phyloP scores from a whole-genome alignment of 1,140 invertebrate species.

The Planococcus citri region DNA sequence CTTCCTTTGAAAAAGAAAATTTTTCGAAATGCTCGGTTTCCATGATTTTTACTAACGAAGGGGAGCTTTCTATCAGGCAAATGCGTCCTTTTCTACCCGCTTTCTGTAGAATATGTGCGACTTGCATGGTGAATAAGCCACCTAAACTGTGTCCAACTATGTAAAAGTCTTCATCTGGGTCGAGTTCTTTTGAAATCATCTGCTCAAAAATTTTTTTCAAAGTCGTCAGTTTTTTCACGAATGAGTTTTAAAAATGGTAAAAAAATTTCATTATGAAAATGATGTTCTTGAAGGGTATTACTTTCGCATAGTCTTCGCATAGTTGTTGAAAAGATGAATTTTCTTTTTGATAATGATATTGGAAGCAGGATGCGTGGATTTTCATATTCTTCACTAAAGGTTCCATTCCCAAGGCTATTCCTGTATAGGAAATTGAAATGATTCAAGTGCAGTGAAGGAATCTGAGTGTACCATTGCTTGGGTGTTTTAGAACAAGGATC shows the following conservation, averaged over 20 bases:
- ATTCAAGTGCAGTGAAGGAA: no score
- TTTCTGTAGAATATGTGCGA: conserved; percentile 41
- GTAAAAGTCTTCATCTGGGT: conserved; percentile 37
- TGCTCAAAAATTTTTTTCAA: no score
- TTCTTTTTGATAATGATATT: no score
- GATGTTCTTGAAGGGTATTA: no score
- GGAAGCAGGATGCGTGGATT: conserved; percentile 33
- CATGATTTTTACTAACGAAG: conserved; percentile 25
- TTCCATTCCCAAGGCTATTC: conserved; percentile 42
- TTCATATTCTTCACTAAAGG: conserved; percentile 43
- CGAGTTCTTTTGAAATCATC: no score
- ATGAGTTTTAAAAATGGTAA: no score
- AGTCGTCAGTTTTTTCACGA: conserved; percentile 28
- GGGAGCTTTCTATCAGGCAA: conserved; percentile 35
- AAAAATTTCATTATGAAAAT: no score
- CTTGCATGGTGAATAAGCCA: conserved; percentile 41
- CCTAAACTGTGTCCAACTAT: conserved; percentile 52
- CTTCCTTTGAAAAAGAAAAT: no score
- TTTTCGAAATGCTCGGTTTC: no score
- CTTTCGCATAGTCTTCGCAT: conserved; percentile 33
- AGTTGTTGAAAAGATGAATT: conserved; percentile 25
- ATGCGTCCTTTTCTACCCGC: conserved; percentile 36
- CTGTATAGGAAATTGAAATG: no score
- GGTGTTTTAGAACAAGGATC: no score
- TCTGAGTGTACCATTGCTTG: no score